Conservation (phyloP, 2,888 invertebrate species). For the Hirtodrosophila cameraria region DNA sequence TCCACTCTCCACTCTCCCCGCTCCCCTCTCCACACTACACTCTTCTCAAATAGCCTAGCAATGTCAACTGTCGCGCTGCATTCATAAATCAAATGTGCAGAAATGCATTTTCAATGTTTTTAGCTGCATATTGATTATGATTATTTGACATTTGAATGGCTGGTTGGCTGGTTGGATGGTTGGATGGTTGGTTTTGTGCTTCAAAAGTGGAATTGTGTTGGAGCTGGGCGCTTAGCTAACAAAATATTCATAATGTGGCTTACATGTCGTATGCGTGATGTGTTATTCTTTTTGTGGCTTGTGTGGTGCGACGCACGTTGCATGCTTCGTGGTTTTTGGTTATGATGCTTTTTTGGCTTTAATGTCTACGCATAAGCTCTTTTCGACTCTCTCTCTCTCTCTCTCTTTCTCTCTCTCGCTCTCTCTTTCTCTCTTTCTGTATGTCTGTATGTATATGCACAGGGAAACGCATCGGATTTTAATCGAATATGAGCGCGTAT, state of each 20-base stretch:
- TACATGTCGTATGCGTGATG: slow-evolving; percentile 72
- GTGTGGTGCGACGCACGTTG: slow-evolving; percentile 17
- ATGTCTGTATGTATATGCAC: slow-evolving; percentile 7
- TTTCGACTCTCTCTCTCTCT: too few species aligned
- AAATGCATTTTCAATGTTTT: slow-evolving; percentile 77
- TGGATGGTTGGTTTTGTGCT: too few species aligned
- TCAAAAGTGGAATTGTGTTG: too few species aligned
- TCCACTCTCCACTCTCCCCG: neutral
- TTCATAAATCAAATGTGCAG: slow-evolving; percentile 74
- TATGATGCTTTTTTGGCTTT: slow-evolving; percentile 26
- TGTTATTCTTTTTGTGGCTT: slow-evolving; percentile 72
- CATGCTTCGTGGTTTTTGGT: slow-evolving; percentile 57
- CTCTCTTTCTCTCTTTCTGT: neutral
- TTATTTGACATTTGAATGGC: slow-evolving; percentile 53
- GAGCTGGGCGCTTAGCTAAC: slow-evolving; percentile 52
- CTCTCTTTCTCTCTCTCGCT: too few species aligned
- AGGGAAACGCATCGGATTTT: neutral
- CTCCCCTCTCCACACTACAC: neutral
- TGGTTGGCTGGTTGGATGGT: too few species aligned
- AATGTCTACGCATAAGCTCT: slow-evolving; percentile 56
- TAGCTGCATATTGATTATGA: slow-evolving; percentile 66
- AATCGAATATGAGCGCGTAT: slow-evolving; percentile 4
- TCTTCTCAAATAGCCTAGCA: slow-evolving; percentile 13
- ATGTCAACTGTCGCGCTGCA: slow-evolving; percentile 67
- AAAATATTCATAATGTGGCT: slow-evolving; percentile 78